These are phyloP conservation scores for Microctenopoma lineatum DNA, from an alignment of 2,797 vertebrate species.

Conservation along the genomic window DNA sequence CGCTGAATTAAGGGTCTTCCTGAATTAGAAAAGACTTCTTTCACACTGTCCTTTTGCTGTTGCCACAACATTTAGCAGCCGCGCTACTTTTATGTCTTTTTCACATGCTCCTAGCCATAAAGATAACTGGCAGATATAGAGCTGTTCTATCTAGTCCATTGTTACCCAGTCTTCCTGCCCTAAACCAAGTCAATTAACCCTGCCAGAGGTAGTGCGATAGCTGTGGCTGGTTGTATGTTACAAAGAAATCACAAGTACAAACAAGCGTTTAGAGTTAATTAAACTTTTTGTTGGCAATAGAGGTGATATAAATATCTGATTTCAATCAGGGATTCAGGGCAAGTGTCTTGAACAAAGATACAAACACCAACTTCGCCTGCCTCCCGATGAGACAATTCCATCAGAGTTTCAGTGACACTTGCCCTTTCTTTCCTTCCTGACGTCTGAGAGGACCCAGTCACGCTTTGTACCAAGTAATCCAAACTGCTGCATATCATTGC, in stretches of 20 bases:
- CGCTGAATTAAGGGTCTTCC: conserved; percentile 13
- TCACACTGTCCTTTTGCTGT: conserved; percentile 41
- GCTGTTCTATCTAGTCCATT: conserved; percentile 49
- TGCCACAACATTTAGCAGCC: conserved; percentile 35
- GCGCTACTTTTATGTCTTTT: conserved; percentile 47
- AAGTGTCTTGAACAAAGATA: conserved; percentile 57
- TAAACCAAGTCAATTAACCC: conserved; percentile 68
- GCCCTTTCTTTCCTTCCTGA: conserved; percentile 25
- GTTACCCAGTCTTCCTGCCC: conserved; percentile 44
- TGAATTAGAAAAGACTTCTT: conserved; percentile 12
- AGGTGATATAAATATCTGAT: conserved; percentile 65
- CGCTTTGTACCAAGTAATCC: conserved; percentile 8
- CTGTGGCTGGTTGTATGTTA: conserved; percentile 10
- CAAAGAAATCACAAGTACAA: conserved; percentile 37
- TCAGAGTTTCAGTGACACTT: conserved; percentile 27
- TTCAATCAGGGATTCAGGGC: conserved; percentile 58
- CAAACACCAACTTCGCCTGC: conserved; percentile 32
- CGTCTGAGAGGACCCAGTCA: conserved; percentile 21
- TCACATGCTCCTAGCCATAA: conserved; percentile 51
- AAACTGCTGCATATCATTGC: conserved; percentile 17
- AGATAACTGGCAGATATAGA: conserved; percentile 59
- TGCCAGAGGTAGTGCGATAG: conserved; percentile 58
- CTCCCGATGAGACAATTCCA: conserved; percentile 25
- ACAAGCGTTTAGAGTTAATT: conserved; percentile 60
- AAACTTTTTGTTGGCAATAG: conserved; percentile 55